These are phyloP conservation scores for Gymnothorax reevesii DNA, from an alignment of 2,797 vertebrate species.

Conservation along the genomic window DNA sequence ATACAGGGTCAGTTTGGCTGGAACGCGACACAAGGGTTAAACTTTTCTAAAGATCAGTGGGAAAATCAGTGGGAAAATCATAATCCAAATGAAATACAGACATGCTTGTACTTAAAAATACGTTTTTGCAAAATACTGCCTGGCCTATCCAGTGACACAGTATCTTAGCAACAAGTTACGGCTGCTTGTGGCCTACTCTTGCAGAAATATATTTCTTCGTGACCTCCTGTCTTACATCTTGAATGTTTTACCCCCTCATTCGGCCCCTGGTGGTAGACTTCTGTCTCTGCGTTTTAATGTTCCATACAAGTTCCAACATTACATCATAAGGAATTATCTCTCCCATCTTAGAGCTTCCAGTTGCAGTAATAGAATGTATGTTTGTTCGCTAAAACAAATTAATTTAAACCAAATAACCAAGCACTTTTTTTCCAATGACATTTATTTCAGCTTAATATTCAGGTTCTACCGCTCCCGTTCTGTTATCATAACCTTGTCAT, in stretches of 20 bases:
- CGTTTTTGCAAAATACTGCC: background rate
- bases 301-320: background rate
- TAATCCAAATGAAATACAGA: background rate
- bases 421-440: too few relatives aligned
- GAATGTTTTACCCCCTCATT: background rate
- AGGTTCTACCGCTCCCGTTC: too few relatives aligned
- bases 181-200: background rate
- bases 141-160: background rate
- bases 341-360: background rate
- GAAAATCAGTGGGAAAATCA: too few relatives aligned
- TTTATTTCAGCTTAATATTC: too few relatives aligned
- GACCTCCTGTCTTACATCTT: background rate
- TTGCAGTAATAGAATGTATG: background rate
- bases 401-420: background rate
- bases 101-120: background rate
- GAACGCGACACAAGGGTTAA: background rate
- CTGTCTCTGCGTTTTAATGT: background rate
- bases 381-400: background rate
- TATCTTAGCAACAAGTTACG: background rate
- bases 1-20: too few relatives aligned
- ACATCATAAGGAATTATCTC: background rate
- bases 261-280: background rate
- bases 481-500: too few relatives aligned
- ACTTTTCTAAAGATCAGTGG: background rate
- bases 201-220: background rate